phyloP scores from a whole-genome alignment of 2,888 invertebrate genomes.

The Strigamia transsilvanica region DNA sequence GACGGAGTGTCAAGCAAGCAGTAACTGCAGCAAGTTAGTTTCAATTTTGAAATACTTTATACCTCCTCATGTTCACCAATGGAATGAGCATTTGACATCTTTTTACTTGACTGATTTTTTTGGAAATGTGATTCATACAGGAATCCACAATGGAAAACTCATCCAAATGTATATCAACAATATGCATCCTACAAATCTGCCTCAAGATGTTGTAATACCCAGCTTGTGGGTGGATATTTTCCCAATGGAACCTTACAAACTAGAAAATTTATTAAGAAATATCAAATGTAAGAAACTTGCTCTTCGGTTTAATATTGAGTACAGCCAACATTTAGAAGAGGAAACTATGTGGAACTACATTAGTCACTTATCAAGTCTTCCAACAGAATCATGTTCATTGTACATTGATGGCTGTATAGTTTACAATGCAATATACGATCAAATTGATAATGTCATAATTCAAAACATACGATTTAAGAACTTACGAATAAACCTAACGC shows the following conservation, averaged over 20 bases:
- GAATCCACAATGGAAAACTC: neutral
- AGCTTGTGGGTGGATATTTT: neutral
- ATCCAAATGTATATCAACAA: neutral
- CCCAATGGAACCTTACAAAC: neutral
- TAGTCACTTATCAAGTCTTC: neutral
- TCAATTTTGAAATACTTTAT: neutral
- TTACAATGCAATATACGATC: neutral
- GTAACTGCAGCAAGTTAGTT: neutral
- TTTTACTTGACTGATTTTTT: neutral
- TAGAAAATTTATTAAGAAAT: neutral
- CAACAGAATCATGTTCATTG: neutral
- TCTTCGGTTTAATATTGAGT: neutral
- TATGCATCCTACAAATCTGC: neutral
- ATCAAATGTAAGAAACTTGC: neutral
- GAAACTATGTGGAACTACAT: neutral
- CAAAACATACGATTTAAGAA: neutral
- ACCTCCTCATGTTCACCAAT: neutral
- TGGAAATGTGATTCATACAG: neutral
- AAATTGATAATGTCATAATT: neutral
- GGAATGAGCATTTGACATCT: neutral
- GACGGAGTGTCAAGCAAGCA: neutral
- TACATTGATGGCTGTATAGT: neutral
- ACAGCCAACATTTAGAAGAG: neutral
- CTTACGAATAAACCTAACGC: neutral
- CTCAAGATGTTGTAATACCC: neutral